Evolutionary conservation across 1,140 invertebrate genomes (phyloP), one percentile per base, ranked within the genome.

Genomic region (Andrena cerasifolii): DNA sequence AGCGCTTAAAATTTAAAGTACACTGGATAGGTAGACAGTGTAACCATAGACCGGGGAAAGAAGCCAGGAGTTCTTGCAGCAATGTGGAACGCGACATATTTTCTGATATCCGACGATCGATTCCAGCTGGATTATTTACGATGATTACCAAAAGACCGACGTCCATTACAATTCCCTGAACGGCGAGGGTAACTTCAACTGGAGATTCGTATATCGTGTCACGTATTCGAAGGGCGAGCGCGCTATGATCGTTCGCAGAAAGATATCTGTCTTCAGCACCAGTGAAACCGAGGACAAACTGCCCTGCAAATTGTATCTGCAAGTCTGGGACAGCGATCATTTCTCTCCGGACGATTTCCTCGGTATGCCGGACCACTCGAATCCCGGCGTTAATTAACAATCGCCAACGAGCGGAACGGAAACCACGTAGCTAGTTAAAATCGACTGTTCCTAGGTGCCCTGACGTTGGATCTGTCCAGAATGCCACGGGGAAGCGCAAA

Each of bases 121-220:
- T 72, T 68, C 84, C 78, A 97, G 96, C 2, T 98, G 97, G 96
- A 93, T 98, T 49, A 94, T 95, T 72, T 94, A 95, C 8, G 94
- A 96, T 54, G 94, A 96, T 80, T 90, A 93, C 56, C 97, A 98
- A 90, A 93, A 93, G 31, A 98, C 97, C 3, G 97, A 98, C 92
- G 94, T 98, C 62, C 97, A 98, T 92, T 96, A 94, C 87, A 94
- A 95, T 71, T 97, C 96, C 6, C 85, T 96, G 40, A 95, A 94
- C 1, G 97, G 97, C 0, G 96, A 97, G 84, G 97, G 96, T 0
- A 96, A 96, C 86, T 98, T 98, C 91, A 98, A 98, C 91, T 98
- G 97, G 97, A 92, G 97, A 86, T 98, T 98, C 93, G 93, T 98
- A 49, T 98, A 97, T 88, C 94, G 94, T 12, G 95, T 98, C 83